Evolutionary conservation across 2,797 vertebrate genomes (phyloP).

Genomic region (Lates japonicus): DNA sequence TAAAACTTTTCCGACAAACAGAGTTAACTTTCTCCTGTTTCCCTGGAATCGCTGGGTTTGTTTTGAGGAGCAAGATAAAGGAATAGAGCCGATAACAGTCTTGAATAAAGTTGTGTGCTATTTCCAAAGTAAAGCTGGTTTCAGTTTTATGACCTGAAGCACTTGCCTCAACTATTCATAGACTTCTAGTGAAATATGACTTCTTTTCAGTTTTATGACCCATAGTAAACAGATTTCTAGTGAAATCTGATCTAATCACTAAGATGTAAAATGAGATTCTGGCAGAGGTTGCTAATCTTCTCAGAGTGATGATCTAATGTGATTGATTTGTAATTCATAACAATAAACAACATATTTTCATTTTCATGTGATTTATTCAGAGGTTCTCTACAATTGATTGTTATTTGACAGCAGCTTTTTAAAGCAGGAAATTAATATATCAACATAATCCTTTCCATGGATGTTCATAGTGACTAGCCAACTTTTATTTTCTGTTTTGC

Average conservation of each 20-base stretch:
- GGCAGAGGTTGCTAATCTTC: not conserved
- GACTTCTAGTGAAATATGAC: too few relatives aligned
- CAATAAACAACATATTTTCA: not conserved
- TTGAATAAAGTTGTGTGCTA: not conserved
- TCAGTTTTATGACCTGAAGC: not conserved
- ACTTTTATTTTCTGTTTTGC: not conserved
- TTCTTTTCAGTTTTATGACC: not conserved
- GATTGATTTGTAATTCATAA: not conserved
- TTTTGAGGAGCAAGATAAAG: conserved; percentile 9
- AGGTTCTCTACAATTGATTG: not conserved
- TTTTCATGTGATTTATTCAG: not conserved
- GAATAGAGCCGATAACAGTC: not conserved
- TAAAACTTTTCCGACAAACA: not conserved
- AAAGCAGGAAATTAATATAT: not conserved
- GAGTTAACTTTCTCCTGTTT: not conserved
- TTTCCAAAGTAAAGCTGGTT: not conserved
- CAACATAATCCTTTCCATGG: not conserved
- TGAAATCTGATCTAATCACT: not conserved
- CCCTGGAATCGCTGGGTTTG: conserved; percentile 12
- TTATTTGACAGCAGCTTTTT: not conserved
- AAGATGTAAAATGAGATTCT: not conserved
- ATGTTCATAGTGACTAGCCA: too few relatives aligned
- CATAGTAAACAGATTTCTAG: not conserved
- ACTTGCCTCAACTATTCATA: not conserved
- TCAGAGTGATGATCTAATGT: not conserved